phyloP scores from a whole-genome alignment of 2,113 vertebrate genomes.

The Ondatra zibethicus region DNA sequence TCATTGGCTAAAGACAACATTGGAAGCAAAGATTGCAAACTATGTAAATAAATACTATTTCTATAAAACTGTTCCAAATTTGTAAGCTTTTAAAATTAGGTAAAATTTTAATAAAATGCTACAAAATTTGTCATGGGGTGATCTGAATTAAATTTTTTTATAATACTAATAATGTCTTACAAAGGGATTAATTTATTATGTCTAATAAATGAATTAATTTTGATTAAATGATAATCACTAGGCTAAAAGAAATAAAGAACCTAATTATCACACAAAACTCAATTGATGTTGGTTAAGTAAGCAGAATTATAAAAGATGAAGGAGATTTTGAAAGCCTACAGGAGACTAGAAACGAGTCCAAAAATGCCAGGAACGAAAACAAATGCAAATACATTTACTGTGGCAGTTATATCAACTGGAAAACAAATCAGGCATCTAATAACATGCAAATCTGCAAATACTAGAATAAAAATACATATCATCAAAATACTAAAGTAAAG shows the following conservation, averaged over 20 bases:
- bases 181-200: not conserved
- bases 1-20: not conserved
- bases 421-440: not conserved
- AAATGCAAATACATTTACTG: constrained; percentile 16
- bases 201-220: not conserved
- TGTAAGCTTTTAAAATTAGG: not conserved
- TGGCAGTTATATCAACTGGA: not conserved
- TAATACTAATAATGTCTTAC: not conserved
- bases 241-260: not conserved
- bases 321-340: not conserved
- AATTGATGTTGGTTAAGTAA: not conserved
- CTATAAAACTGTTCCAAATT: not conserved
- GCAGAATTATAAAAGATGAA: not conserved
- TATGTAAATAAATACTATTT: not conserved
- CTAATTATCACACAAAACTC: constrained; percentile 17
- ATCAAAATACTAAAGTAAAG: not conserved
- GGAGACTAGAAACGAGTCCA: not conserved
- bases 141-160: constrained; percentile 20
- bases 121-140: not conserved
- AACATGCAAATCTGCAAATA: not conserved
- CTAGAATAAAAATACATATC: not conserved
- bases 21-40: not conserved
- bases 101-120: not conserved
- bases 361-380: not conserved
- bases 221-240: not conserved